Conservation (phyloP, 2,797 vertebrate species). For the Ispidina lecontei region DNA sequence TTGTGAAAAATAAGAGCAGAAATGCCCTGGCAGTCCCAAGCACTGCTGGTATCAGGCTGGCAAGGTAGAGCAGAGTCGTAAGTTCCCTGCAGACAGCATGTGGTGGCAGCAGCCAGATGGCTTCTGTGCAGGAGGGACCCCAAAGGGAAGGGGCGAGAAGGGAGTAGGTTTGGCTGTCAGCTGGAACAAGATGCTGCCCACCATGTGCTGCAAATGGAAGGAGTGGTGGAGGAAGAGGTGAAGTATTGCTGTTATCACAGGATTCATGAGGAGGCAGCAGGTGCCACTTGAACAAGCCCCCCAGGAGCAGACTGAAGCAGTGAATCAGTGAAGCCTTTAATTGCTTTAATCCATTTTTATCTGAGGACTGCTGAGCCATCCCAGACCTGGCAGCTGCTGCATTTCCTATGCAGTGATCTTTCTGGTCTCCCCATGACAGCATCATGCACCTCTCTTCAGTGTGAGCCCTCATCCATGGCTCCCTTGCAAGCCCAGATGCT, state of each 20-base stretch:
- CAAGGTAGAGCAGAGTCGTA: neutral
- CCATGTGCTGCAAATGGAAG: neutral
- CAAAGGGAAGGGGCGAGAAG: neutral
- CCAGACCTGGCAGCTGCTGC: neutral
- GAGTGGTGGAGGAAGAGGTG: neutral
- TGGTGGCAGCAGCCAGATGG: neutral
- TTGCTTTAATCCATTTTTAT: constrained; percentile 35
- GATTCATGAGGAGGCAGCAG: neutral
- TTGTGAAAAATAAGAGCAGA: neutral
- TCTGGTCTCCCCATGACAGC: neutral
- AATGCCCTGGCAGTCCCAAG: neutral
- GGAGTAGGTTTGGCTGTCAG: neutral
- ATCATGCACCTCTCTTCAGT: neutral
- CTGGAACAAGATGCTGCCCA: neutral
- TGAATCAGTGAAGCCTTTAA: neutral
- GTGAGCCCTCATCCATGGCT: neutral
- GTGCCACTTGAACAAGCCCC: neutral
- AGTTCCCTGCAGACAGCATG: accelerated
- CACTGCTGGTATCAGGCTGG: neutral
- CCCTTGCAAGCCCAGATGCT: neutral
- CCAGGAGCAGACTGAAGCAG: neutral
- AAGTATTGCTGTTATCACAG: neutral
- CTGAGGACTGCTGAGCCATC: neutral
- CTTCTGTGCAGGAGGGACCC: accelerated
- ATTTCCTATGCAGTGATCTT: neutral